phyloP scores from a whole-genome alignment of 1,140 invertebrate genomes.

The Halyomorpha halys region DNA sequence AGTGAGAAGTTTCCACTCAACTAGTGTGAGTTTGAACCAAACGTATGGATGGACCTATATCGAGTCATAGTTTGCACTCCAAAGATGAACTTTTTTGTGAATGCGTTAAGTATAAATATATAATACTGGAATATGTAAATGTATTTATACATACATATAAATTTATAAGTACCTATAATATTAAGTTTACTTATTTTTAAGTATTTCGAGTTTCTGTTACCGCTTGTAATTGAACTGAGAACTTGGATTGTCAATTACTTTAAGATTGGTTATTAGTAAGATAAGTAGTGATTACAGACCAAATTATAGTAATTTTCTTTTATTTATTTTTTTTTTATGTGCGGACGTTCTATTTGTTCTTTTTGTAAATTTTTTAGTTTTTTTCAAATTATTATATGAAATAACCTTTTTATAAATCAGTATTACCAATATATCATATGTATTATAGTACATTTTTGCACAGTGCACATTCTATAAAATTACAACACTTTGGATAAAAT shows the following conservation, averaged over 20 bases:
- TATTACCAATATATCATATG: slow-evolving; percentile 20
- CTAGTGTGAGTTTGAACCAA: slow-evolving; percentile 11
- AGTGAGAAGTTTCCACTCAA: slow-evolving; percentile 3
- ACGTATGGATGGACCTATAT: slow-evolving; percentile 21
- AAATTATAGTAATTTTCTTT: slow-evolving; percentile 1
- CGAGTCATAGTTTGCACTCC: slow-evolving; percentile 22
- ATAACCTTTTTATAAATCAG: slow-evolving; percentile 17
- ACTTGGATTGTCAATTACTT: slow-evolving; percentile 27
- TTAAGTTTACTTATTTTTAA: slow-evolving; percentile 24
- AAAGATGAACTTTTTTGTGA: slow-evolving; percentile 21
- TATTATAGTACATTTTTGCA: slow-evolving; percentile 23
- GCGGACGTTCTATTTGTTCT: not conserved
- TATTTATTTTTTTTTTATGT: slow-evolving; percentile 4
- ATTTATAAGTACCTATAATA: slow-evolving; percentile 19
- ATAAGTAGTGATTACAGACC: slow-evolving; percentile 11
- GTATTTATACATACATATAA: slow-evolving; percentile 19
- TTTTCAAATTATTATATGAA: slow-evolving; percentile 12
- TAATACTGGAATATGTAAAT: slow-evolving; percentile 17
- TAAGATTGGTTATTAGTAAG: slow-evolving; percentile 1
- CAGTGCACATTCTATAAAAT: slow-evolving; percentile 22
- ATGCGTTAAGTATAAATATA: slow-evolving; percentile 24
- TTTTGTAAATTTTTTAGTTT: slow-evolving; percentile 3
- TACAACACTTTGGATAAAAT: slow-evolving; percentile 16
- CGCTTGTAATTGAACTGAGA: slow-evolving; percentile 27
- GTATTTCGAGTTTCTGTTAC: slow-evolving; percentile 21